Conservation (phyloP, 2,797 vertebrate genomes). For the Dallia pectoralis region DNA sequence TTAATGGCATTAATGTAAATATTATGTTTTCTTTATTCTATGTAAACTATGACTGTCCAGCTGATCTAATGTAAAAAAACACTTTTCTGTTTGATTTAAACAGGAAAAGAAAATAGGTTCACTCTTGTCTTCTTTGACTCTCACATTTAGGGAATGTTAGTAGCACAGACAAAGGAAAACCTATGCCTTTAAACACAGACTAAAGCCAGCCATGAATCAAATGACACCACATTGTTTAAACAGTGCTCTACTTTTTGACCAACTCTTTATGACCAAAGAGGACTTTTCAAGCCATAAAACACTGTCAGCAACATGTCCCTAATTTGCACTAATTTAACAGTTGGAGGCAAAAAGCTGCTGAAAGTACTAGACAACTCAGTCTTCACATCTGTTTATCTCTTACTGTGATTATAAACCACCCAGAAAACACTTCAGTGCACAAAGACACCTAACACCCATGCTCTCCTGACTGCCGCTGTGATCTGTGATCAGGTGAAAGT, state of each 20-base stretch:
- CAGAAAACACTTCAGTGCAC: constrained; percentile 13
- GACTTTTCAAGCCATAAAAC: too few species aligned
- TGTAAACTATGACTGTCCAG: constrained; percentile 23
- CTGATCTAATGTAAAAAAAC: constrained; percentile 31
- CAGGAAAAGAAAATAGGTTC: not conserved
- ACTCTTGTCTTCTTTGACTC: constrained; percentile 3
- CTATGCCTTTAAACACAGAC: constrained; percentile 3
- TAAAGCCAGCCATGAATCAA: too few species aligned
- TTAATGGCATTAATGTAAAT: not conserved
- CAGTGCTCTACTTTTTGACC: too few species aligned
- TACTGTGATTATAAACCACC: constrained; percentile 36
- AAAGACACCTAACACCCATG: constrained; percentile 17
- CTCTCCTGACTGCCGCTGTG: constrained; percentile 45
- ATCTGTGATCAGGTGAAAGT: constrained; percentile 44
- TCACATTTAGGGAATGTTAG: constrained; percentile 10
- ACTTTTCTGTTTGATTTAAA: constrained; percentile 15
- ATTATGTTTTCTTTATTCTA: not conserved
- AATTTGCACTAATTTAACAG: constrained; percentile 32
- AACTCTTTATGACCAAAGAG: too few species aligned
- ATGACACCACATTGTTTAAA: too few species aligned
- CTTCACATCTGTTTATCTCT: constrained; percentile 58
- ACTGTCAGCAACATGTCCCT: constrained; percentile 13
- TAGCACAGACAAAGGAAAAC: not conserved
- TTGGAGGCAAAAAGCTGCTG: constrained; percentile 18
- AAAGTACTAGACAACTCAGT: constrained; percentile 23